Percentiles rank a stretch among this genome's conserved stretches.
Evolutionary conservation across 2,797 vertebrate species (phyloP).

Genomic region (Labeo calbasu): DNA sequence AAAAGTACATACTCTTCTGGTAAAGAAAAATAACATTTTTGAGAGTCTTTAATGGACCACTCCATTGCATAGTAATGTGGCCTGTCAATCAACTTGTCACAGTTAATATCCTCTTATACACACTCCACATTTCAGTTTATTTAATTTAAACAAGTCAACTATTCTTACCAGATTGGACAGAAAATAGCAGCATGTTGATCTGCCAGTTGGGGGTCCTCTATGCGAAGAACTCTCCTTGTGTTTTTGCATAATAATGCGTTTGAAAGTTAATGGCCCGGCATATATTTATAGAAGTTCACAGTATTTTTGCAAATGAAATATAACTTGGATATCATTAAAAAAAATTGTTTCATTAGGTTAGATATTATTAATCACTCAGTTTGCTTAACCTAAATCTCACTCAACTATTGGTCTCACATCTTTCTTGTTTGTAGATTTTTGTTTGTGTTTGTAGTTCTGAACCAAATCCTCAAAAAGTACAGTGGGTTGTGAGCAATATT

Average conservation of each 20-base stretch:
- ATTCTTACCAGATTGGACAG: not conserved
- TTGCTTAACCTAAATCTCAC: not conserved
- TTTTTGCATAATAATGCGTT: not conserved
- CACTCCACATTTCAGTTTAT: not conserved
- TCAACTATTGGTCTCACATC: not conserved
- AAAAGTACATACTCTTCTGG: not conserved
- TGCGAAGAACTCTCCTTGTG: not conserved
- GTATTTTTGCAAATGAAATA: not conserved
- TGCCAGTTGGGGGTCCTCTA: not conserved
- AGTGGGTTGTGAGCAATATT: not conserved
- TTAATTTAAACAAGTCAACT: not conserved
- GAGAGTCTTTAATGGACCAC: not conserved
- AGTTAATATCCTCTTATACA: not conserved
- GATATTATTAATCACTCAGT: not conserved
- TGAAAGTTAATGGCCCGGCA: not conserved
- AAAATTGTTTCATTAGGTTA: not conserved
- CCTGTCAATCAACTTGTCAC: not conserved
- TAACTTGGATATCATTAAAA: not conserved
- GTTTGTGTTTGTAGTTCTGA: not conserved
- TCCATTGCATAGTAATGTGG: not conserved
- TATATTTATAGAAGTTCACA: not conserved
- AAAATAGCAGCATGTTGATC: not conserved
- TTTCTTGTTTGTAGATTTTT: not conserved
- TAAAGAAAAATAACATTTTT: not conserved
- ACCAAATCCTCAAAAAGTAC: not conserved